Conservation (phyloP, 2,797 vertebrate species). For the Parauchenoglanis ngamensis region DNA sequence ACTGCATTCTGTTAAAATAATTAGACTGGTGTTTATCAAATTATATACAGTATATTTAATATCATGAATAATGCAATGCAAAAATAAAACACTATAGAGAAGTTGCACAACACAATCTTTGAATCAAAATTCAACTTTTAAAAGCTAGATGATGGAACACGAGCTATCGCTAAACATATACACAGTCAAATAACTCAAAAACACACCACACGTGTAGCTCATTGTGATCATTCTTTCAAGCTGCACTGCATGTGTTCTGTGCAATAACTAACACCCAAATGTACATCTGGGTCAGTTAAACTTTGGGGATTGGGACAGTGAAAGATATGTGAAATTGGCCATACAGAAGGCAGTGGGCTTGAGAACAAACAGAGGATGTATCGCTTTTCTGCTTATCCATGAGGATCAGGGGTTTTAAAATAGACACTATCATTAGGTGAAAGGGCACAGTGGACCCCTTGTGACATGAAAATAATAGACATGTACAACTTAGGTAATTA, state of each 20-base stretch:
- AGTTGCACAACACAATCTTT: background rate
- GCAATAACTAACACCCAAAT: background rate
- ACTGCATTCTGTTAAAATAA: background rate
- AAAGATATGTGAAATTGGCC: background rate
- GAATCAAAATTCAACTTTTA: background rate
- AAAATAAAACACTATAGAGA: background rate
- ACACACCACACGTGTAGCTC: background rate
- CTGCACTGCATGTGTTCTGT: background rate
- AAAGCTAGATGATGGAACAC: background rate
- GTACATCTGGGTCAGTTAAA: background rate
- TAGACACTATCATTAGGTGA: background rate
- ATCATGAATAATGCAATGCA: background rate
- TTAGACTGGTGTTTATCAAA: background rate
- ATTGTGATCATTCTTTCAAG: background rate
- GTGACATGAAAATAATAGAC: background rate
- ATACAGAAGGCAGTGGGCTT: background rate
- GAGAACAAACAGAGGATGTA: too few species aligned
- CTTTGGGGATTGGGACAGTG: background rate
- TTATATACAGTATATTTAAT: background rate
- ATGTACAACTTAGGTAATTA: background rate
- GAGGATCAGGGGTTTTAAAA: background rate
- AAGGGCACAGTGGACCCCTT: background rate
- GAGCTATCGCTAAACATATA: background rate
- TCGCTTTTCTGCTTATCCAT: background rate
- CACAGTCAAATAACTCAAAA: background rate